These are phyloP conservation scores for Cariama cristata DNA, from an alignment of 2,113 vertebrate genomes.

Conservation along the genomic window DNA sequence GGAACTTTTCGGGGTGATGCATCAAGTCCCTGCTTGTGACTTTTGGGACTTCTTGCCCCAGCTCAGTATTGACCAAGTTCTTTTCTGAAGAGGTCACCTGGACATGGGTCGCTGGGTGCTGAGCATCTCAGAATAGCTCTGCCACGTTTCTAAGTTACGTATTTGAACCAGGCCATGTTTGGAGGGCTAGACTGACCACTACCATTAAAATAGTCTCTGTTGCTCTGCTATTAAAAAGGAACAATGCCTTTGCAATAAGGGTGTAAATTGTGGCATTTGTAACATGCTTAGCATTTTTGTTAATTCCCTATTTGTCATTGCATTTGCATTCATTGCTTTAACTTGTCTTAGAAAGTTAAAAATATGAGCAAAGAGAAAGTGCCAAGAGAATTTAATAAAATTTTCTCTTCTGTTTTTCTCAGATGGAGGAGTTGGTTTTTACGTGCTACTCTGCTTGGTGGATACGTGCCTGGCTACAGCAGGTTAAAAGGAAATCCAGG, in stretches of 20 bases:
- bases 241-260: background rate
- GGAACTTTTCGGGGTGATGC: background rate
- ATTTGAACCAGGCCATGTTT: background rate
- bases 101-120: rapidly evolving
- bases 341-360: background rate
- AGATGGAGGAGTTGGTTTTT: background rate
- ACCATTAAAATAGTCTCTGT: background rate
- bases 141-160: background rate
- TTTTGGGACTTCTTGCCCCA: background rate
- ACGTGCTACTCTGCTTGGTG: background rate
- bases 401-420: constrained; percentile 16
- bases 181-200: background rate
- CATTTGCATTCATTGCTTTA: background rate
- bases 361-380: background rate
- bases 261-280: background rate
- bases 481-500: constrained; percentile 55
- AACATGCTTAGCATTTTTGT: background rate
- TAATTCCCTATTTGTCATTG: background rate
- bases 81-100: background rate
- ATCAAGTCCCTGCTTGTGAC: background rate
- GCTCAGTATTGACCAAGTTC: background rate
- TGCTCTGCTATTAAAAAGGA: background rate
- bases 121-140: background rate
- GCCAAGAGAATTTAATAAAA: background rate
- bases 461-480: background rate